Evolutionary conservation across 2,113 vertebrate genomes (phyloP).

Genomic region (Vidua macroura): DNA sequence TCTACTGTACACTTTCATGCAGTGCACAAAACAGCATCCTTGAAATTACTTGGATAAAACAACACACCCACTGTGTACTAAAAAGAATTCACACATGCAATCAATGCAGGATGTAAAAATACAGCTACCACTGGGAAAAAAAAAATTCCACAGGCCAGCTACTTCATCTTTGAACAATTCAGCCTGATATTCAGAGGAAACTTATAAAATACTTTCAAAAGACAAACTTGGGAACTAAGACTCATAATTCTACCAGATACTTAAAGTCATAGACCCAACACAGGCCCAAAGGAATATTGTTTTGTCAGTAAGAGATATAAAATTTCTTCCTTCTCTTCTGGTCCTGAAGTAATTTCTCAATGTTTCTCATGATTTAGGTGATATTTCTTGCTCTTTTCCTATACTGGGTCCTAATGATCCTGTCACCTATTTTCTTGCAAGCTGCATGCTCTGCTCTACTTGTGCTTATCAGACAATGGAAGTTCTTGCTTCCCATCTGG

Average conservation of each 20-base stretch:
- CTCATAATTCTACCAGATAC: not conserved
- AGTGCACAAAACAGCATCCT: not conserved
- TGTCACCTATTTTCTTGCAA: not conserved
- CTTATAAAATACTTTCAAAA: not conserved
- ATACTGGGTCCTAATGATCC: not conserved
- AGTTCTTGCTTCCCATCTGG: not conserved
- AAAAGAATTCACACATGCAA: not conserved
- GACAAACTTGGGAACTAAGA: not conserved
- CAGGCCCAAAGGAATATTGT: not conserved
- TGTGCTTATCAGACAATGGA: not conserved
- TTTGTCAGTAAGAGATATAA: not conserved
- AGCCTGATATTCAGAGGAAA: not conserved
- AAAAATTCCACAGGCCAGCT: not conserved
- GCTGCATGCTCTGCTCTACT: not conserved
- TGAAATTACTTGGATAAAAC: not conserved
- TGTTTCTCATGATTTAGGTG: not conserved
- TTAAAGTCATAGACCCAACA: not conserved
- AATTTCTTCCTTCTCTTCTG: not conserved
- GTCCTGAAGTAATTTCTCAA: not conserved
- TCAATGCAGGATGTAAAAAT: not conserved
- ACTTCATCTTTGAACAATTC: not conserved
- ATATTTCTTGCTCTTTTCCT: not conserved
- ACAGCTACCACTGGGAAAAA: not conserved
- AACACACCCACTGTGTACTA: not conserved
- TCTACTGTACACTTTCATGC: not conserved